Evolutionary conservation across 1,140 invertebrate genomes (phyloP).

Genomic region (Drosophila nebulosa): DNA sequence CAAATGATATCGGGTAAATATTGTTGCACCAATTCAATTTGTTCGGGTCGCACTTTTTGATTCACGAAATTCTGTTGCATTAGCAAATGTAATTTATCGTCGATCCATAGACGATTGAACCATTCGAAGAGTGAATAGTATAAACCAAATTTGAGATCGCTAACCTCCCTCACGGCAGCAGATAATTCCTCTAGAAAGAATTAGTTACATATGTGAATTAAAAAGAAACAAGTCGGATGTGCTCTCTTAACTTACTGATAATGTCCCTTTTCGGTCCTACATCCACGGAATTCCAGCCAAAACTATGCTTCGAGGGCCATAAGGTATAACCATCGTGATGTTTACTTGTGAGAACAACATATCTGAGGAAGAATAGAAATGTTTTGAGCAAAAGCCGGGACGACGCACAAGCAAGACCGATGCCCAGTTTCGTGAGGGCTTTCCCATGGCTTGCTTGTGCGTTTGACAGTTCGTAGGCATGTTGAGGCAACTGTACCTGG

Average conservation of each 20-base stretch:
- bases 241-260: constrained; percentile 82
- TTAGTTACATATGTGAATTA: no score
- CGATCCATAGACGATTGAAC: constrained; percentile 92
- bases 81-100: constrained; percentile 88
- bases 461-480: neutral
- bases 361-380: constrained; percentile 82
- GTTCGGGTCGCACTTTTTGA: constrained; percentile 88
- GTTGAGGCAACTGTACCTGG: constrained; percentile 83
- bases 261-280: constrained; percentile 92
- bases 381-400: no score
- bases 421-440: no score
- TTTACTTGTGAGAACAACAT: constrained; percentile 95
- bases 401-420: no score
- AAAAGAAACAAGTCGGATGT: no score
- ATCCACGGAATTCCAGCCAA: constrained; percentile 94
- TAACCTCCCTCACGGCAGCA: constrained; percentile 85
- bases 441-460: no score
- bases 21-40: constrained; percentile 87
- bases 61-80: constrained; percentile 85
- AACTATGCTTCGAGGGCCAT: constrained; percentile 93
- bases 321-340: constrained; percentile 96
- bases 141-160: constrained; percentile 89
- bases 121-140: constrained; percentile 96
- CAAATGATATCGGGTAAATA: constrained; percentile 96
- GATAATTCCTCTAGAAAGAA: constrained; percentile 84